phyloP scores from a whole-genome alignment of 2,797 vertebrate species.

The Remorina albescens region DNA sequence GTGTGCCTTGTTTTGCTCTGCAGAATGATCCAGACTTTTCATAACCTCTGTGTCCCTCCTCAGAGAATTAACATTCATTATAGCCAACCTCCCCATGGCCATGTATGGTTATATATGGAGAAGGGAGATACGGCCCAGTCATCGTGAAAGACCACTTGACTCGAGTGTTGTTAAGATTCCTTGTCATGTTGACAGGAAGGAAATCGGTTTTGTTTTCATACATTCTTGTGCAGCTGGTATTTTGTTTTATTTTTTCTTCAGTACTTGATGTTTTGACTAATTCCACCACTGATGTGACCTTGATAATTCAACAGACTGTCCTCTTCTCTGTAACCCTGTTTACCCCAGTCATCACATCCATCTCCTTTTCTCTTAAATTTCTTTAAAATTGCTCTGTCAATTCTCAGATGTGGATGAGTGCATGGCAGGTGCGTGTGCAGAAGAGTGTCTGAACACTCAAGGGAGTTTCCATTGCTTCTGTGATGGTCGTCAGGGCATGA shows the following conservation, averaged over 20 bases:
- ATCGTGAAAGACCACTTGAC: slow-evolving; percentile 52
- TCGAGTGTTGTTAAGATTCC: slow-evolving; percentile 74
- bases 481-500: slow-evolving; percentile 92
- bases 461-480: slow-evolving; percentile 96
- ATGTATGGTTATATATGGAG: slow-evolving; percentile 71
- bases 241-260: slow-evolving; percentile 48
- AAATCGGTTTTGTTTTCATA: background rate
- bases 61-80: slow-evolving; percentile 58
- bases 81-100: slow-evolving; percentile 59
- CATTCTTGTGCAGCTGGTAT: slow-evolving; percentile 18
- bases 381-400: slow-evolving; percentile 8
- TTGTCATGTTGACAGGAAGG: slow-evolving; percentile 41
- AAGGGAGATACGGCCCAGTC: slow-evolving; percentile 21
- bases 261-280: slow-evolving; percentile 42
- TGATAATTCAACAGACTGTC: slow-evolving; percentile 12
- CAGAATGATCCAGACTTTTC: slow-evolving; percentile 66
- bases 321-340: slow-evolving; percentile 33
- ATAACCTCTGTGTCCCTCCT: slow-evolving; percentile 55
- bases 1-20: slow-evolving; percentile 23
- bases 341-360: background rate
- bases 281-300: slow-evolving; percentile 16
- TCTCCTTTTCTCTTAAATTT: slow-evolving; percentile 20
- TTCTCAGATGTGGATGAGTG: slow-evolving; percentile 94
- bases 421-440: slow-evolving; percentile 87
- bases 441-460: slow-evolving; percentile 91